Evolutionary conservation across 2,888 invertebrate genomes (phyloP).

Genomic region (Perithous albicinctus): DNA sequence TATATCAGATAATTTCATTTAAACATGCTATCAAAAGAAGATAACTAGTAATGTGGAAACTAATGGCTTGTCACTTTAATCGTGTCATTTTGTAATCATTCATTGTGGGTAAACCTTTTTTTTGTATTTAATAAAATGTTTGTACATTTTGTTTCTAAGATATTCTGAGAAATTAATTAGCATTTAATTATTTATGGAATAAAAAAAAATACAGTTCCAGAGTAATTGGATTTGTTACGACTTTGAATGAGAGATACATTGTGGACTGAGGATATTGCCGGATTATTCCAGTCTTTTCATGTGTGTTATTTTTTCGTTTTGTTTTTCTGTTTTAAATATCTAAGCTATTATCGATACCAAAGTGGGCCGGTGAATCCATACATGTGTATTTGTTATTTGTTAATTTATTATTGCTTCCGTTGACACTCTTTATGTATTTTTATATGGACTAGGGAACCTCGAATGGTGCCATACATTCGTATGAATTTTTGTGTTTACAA

Average conservation of each 20-base stretch:
- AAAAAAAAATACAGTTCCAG: too few species aligned
- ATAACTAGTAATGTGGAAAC: too few species aligned
- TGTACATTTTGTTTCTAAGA: too few species aligned
- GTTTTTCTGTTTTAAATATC: conserved; percentile 24
- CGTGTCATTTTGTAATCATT: too few species aligned
- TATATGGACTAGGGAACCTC: conserved; percentile 30
- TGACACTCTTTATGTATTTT: conserved; percentile 40
- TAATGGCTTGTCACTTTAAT: too few species aligned
- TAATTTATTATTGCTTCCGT: conserved; percentile 46
- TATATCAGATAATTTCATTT: too few species aligned
- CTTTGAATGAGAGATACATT: conserved; percentile 62
- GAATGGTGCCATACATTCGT: conserved; percentile 31
- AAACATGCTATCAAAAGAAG: too few species aligned
- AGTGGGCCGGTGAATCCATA: conserved; percentile 12
- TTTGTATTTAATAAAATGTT: too few species aligned
- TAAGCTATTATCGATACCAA: conserved; percentile 40
- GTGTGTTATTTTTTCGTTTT: conserved; percentile 15
- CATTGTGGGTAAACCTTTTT: too few species aligned
- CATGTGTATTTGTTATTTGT: conserved; percentile 44
- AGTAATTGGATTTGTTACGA: too few species aligned
- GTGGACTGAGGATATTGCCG: conserved; percentile 24
- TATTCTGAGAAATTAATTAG: too few species aligned
- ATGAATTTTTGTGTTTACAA: conserved; percentile 26
- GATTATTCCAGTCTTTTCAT: neutral
- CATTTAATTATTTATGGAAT: too few species aligned